A percentile compares a stretch with the other conserved stretches of the same genome.
phyloP scores from a whole-genome alignment of 2,888 invertebrate species.

The Malthinus flaveolus region DNA sequence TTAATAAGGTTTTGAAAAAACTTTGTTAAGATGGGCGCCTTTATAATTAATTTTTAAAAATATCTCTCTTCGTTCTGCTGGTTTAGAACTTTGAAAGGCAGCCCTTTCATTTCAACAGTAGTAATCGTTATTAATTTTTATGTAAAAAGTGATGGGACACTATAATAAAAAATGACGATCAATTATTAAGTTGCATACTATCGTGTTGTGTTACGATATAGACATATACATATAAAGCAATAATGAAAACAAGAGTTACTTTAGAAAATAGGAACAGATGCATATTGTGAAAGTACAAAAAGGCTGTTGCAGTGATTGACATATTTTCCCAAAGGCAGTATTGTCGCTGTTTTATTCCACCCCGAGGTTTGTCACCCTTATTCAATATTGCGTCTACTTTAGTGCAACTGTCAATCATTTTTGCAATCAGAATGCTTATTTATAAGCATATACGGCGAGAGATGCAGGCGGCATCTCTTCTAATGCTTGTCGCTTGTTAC shows the following conservation, averaged over 20 bases:
- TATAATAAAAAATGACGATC: no score
- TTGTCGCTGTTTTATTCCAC: constrained; percentile 39
- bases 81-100: no score
- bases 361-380: constrained; percentile 40
- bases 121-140: no score
- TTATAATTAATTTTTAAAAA: no score
- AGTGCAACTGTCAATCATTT: constrained; percentile 36
- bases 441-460: constrained; percentile 24
- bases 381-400: constrained; percentile 36
- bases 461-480: constrained; percentile 32
- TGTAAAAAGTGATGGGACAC: no score
- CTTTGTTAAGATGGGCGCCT: no score
- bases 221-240: constrained; percentile 7
- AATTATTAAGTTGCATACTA: constrained; percentile 8
- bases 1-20: no score
- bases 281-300: constrained; percentile 44
- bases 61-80: no score
- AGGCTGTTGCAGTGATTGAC: constrained; percentile 48
- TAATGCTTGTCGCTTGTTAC: constrained; percentile 20
- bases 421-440: constrained; percentile 36
- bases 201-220: constrained; percentile 4
- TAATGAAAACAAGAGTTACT: constrained; percentile 24
- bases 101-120: no score
- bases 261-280: constrained; percentile 48
- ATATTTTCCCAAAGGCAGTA: constrained; percentile 50